Evolutionary conservation across 2,113 vertebrate genomes (phyloP).

Genomic region (Gobio gobio): DNA sequence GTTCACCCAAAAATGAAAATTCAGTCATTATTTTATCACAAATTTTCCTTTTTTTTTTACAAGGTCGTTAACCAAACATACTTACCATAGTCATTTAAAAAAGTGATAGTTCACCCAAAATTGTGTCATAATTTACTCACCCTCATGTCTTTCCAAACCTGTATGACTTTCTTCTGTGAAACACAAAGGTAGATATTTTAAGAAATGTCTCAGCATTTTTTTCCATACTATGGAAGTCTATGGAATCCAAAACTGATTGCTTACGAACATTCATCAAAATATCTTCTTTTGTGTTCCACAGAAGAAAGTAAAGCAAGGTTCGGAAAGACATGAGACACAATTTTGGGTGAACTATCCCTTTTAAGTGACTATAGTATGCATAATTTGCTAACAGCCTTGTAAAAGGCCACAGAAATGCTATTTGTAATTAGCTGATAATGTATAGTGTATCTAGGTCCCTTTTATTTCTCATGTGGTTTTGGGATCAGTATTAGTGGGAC

Average conservation of each 20-base stretch:
- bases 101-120: too few species aligned
- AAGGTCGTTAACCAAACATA: too few species aligned
- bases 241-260: background rate
- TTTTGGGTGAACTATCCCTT: background rate
- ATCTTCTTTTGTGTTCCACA: background rate
- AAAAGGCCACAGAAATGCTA: background rate
- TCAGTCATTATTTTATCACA: background rate
- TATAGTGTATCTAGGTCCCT: background rate
- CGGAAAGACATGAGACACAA: background rate
- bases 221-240: background rate
- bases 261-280: background rate
- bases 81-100: too few species aligned
- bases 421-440: constrained; percentile 4
- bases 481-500: constrained; percentile 49
- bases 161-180: background rate
- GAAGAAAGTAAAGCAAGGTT: background rate
- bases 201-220: background rate
- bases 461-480: constrained; percentile 20
- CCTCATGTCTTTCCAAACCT: too few species aligned
- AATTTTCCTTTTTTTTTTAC: background rate
- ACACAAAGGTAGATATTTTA: background rate
- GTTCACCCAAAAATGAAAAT: too few species aligned
- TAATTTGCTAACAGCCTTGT: background rate
- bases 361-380: background rate
- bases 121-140: too few species aligned